A percentile compares a stretch with the other conserved stretches of the same genome.
Conservation (phyloP, 2,113 vertebrate species). For the Cairina moschata region DNA sequence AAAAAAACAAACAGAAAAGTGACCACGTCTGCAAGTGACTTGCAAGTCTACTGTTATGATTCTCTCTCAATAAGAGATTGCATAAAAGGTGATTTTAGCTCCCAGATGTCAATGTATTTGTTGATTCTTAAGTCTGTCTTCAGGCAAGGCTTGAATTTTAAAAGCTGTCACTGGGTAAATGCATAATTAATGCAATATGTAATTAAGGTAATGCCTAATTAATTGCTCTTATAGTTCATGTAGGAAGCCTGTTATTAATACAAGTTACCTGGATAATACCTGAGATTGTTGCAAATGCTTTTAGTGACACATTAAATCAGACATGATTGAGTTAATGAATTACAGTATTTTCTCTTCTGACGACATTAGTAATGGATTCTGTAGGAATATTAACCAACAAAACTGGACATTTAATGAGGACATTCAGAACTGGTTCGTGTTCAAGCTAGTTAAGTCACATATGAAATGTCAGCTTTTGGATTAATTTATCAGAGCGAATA, state of each 20-base stretch:
- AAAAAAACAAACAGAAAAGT: not conserved
- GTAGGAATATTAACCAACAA: not conserved
- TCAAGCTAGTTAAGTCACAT: not conserved
- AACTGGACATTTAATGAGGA: not conserved
- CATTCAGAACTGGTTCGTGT: not conserved
- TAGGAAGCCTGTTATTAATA: not conserved
- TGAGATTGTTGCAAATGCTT: not conserved
- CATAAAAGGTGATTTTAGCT: not conserved
- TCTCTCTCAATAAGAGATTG: not conserved
- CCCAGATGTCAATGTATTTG: not conserved
- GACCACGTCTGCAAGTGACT: not conserved
- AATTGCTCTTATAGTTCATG: not conserved
- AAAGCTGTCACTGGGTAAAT: not conserved
- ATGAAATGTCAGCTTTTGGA: not conserved
- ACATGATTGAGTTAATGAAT: not conserved
- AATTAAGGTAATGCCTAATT: not conserved
- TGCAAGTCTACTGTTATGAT: not conserved
- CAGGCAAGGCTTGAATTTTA: not conserved
- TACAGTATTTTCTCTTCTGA: not conserved
- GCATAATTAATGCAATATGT: not conserved
- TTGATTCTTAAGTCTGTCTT: not conserved
- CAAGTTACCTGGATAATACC: not conserved
- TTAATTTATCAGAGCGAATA: not conserved
- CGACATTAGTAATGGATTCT: not conserved
- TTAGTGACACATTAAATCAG: not conserved